These are phyloP conservation scores for Gymnoscelis rufifasciata DNA, from an alignment of 2,888 invertebrate genomes.

Conservation along the genomic window DNA sequence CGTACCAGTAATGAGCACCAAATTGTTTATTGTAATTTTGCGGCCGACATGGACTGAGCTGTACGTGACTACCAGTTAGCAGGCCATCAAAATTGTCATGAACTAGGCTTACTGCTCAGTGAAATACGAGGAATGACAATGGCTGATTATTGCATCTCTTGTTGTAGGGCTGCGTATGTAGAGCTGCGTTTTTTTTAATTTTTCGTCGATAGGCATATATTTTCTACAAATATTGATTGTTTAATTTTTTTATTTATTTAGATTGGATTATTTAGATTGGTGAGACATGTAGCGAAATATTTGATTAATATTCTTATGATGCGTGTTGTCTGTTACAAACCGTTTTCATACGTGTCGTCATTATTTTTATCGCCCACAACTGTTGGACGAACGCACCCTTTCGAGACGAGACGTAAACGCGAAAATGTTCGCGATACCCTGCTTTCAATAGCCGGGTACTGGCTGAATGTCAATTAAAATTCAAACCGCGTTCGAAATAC, in stretches of 20 bases:
- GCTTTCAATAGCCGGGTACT: slow-evolving; percentile 45
- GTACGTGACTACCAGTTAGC: slow-evolving; percentile 57
- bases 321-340: slow-evolving; percentile 26
- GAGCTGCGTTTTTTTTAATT: no score
- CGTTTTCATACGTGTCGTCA: slow-evolving; percentile 25
- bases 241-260: no score
- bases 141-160: slow-evolving; percentile 5
- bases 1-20: slow-evolving; percentile 65
- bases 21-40: slow-evolving; percentile 76
- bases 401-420: slow-evolving; percentile 54
- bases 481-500: slow-evolving; percentile 79
- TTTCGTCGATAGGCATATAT: no score
- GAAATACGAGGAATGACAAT: slow-evolving; percentile 16
- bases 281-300: neutral
- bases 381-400: slow-evolving; percentile 52
- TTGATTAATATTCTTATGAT: slow-evolving; percentile 29
- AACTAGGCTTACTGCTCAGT: slow-evolving; percentile 24
- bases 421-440: slow-evolving; percentile 59
- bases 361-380: slow-evolving; percentile 57
- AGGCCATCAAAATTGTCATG: slow-evolving; percentile 32
- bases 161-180: no score
- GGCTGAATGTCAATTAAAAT: slow-evolving; percentile 78
- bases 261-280: no score
- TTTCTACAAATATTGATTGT: no score
- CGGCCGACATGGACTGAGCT: slow-evolving; percentile 57